phyloP scores from a whole-genome alignment of 2,113 vertebrate species.

The Crotalus tigris region DNA sequence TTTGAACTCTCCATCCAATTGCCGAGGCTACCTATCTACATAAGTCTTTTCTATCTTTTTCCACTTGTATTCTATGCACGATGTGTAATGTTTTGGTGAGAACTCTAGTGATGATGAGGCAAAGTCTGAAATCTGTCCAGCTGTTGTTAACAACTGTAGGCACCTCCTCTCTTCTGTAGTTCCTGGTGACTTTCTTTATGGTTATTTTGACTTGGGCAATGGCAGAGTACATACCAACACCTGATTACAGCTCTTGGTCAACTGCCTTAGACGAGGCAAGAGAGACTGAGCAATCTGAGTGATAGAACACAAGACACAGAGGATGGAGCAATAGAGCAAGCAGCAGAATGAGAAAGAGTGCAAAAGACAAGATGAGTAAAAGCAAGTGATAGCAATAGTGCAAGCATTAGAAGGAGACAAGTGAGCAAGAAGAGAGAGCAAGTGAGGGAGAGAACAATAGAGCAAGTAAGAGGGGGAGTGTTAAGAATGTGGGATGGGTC shows the following conservation, averaged over 20 bases:
- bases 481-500: neutral
- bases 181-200: neutral
- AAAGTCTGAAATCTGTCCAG: neutral
- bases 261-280: neutral
- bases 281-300: neutral
- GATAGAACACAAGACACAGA: neutral
- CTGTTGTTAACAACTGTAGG: neutral
- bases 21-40: neutral
- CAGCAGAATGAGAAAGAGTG: neutral
- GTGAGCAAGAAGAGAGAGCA: neutral
- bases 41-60: neutral
- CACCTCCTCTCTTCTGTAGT: neutral
- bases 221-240: neutral
- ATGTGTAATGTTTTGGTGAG: neutral
- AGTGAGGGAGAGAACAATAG: neutral
- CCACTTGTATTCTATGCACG: neutral
- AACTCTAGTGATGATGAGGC: neutral
- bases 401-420: neutral
- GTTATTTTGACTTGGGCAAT: neutral
- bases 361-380: neutral
- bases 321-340: neutral
- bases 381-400: neutral
- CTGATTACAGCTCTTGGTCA: neutral
- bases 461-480: neutral
- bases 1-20: neutral